Evolutionary conservation across 2,797 vertebrate species (phyloP).

Genomic region (Siniperca undulata): DNA sequence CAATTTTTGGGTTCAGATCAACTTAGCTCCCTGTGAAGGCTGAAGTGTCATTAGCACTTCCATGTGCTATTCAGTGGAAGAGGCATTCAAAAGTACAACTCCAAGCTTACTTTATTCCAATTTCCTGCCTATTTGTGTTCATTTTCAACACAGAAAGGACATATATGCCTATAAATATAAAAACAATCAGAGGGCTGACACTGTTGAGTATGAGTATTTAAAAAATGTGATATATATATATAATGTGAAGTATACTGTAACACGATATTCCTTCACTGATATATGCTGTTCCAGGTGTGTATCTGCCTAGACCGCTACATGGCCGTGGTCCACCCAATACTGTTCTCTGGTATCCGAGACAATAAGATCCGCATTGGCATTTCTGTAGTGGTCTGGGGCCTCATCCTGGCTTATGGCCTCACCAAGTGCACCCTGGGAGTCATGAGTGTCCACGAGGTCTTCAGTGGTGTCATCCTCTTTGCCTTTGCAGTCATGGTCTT

Average conservation of each 20-base stretch:
- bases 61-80: too few relatives aligned
- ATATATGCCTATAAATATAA: too few relatives aligned
- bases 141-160: background rate
- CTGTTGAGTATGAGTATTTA: background rate
- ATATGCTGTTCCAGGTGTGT: slow-evolving; percentile 71
- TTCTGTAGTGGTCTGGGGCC: slow-evolving; percentile 72
- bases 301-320: slow-evolving; percentile 85
- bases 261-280: background rate
- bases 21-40: background rate
- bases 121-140: background rate
- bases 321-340: slow-evolving; percentile 83
- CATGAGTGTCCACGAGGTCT: slow-evolving; percentile 69
- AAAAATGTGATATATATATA: background rate
- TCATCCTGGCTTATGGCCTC: slow-evolving; percentile 75
- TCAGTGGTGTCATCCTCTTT: slow-evolving; percentile 81
- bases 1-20: too few relatives aligned
- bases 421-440: slow-evolving; percentile 71
- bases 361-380: slow-evolving; percentile 72
- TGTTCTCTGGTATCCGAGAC: slow-evolving; percentile 78
- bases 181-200: too few relatives aligned
- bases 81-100: background rate
- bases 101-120: background rate
- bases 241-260: too few relatives aligned
- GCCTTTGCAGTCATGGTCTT: slow-evolving; percentile 83
- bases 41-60: too few relatives aligned